Conservation (phyloP, 2,797 vertebrate genomes). For the Hoplostethus atlanticus region DNA sequence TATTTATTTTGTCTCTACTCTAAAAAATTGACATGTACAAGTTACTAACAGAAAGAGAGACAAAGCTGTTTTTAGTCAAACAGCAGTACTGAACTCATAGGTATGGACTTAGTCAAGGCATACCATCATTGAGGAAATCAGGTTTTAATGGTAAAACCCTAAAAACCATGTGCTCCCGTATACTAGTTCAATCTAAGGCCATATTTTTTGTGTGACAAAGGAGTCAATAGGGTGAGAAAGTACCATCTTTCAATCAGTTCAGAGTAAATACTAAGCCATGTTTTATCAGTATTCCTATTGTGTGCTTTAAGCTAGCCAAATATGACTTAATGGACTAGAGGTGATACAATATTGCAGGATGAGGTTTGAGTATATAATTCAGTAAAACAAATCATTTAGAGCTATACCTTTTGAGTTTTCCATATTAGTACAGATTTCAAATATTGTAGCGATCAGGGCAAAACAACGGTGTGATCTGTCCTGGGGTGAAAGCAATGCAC, state of each 20-base stretch:
- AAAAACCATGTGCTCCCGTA: slow-evolving; percentile 48
- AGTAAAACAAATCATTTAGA: slow-evolving; percentile 5
- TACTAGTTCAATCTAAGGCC: slow-evolving; percentile 52
- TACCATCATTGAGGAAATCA: slow-evolving; percentile 46
- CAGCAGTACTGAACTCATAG: slow-evolving; percentile 39
- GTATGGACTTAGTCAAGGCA: slow-evolving; percentile 38
- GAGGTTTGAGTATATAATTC: slow-evolving; percentile 1
- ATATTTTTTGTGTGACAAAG: slow-evolving; percentile 51
- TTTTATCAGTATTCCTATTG: not conserved
- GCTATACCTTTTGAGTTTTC: slow-evolving; percentile 5
- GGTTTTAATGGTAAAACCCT: slow-evolving; percentile 44
- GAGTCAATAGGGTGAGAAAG: slow-evolving; percentile 8
- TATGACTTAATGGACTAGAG: not conserved
- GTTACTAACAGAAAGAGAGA: slow-evolving; percentile 29
- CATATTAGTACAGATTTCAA: slow-evolving; percentile 21
- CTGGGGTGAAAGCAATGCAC: slow-evolving; percentile 30
- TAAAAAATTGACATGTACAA: slow-evolving; percentile 40
- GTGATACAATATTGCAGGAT: slow-evolving; percentile 24
- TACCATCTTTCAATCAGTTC: not conserved
- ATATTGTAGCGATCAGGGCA: slow-evolving; percentile 14
- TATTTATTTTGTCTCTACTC: slow-evolving; percentile 70
- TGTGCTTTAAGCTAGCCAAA: slow-evolving; percentile 9
- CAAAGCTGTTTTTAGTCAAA: slow-evolving; percentile 22
- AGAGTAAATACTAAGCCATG: not conserved
- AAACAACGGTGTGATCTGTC: not conserved